These are phyloP conservation scores for Drosophila azteca DNA, from an alignment of 1,140 invertebrate species.

Conservation along the genomic window DNA sequence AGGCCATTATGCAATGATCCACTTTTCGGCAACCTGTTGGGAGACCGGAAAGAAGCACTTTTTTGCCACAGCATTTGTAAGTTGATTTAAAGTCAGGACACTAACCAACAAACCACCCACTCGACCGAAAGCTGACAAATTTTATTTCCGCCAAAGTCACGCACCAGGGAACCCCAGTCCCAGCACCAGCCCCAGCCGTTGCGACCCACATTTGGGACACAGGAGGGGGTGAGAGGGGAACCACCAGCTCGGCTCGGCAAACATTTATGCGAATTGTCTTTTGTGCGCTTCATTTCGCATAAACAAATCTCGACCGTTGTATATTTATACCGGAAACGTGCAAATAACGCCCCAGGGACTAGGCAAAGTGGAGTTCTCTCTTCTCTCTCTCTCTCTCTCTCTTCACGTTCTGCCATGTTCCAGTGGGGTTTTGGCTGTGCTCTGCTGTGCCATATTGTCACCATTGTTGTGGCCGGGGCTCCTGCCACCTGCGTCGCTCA, in stretches of 20 bases:
- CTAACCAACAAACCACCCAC: constrained; percentile 1
- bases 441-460: constrained; percentile 44
- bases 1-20: constrained; percentile 51
- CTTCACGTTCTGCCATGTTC: constrained; percentile 28
- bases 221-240: neutral
- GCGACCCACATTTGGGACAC: constrained; percentile 61
- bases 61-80: constrained; percentile 41
- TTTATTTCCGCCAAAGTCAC: constrained; percentile 77
- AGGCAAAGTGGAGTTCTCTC: constrained; percentile 66
- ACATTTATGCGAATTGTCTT: constrained; percentile 81
- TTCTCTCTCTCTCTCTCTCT: constrained; percentile 50
- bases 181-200: constrained; percentile 18
- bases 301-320: constrained; percentile 79
- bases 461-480: constrained; percentile 54
- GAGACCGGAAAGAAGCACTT: constrained; percentile 4
- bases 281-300: constrained; percentile 80
- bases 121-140: constrained; percentile 66
- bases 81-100: constrained; percentile 72
- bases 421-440: neutral
- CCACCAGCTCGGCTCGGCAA: constrained; percentile 9
- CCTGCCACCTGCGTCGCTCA: constrained; percentile 67
- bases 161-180: constrained; percentile 63
- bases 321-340: constrained; percentile 81
- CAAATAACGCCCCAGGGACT: constrained; percentile 79
- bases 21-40: constrained; percentile 40